Evolutionary conservation across 2,888 invertebrate species (phyloP).

Genomic region (Trissonchulus latispiculum): DNA sequence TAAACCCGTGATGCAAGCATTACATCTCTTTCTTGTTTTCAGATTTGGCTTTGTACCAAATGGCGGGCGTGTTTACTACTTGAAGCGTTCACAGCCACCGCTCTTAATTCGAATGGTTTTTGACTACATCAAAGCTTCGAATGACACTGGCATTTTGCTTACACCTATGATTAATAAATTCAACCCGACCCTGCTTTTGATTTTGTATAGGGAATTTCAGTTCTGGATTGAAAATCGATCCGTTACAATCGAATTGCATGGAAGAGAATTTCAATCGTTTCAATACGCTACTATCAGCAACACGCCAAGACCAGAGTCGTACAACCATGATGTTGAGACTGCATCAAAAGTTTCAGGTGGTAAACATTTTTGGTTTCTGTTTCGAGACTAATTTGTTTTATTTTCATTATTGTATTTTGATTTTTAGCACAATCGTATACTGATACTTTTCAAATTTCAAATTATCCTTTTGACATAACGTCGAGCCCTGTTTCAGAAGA

Average conservation of each 20-base stretch:
- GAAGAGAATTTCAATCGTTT: background rate
- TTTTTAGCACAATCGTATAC: too few relatives aligned
- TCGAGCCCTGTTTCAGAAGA: constrained; percentile 17
- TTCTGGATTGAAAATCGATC: constrained; percentile 50
- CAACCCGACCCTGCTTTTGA: constrained; percentile 24
- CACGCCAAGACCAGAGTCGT: constrained; percentile 81
- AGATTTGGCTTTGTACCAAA: constrained; percentile 58
- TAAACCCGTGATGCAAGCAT: too few relatives aligned
- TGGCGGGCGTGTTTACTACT: constrained; percentile 71
- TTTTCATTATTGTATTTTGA: too few relatives aligned
- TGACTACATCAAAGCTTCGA: constrained; percentile 59
- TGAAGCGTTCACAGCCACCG: constrained; percentile 47
- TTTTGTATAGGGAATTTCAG: constrained; percentile 43
- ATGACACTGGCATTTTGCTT: constrained; percentile 49
- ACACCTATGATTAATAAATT: constrained; percentile 20
- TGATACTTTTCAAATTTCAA: too few relatives aligned
- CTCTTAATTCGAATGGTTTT: constrained; percentile 58
- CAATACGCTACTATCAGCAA: constrained; percentile 55
- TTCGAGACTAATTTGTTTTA: too few relatives aligned
- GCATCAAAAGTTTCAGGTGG: too few relatives aligned
- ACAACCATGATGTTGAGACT: constrained; percentile 49
- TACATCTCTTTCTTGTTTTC: too few relatives aligned
- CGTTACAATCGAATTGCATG: background rate
- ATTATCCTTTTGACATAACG: too few relatives aligned
- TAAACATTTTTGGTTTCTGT: too few relatives aligned